Conservation (phyloP, 1,140 invertebrate genomes). For the Pararge aegeria region DNA sequence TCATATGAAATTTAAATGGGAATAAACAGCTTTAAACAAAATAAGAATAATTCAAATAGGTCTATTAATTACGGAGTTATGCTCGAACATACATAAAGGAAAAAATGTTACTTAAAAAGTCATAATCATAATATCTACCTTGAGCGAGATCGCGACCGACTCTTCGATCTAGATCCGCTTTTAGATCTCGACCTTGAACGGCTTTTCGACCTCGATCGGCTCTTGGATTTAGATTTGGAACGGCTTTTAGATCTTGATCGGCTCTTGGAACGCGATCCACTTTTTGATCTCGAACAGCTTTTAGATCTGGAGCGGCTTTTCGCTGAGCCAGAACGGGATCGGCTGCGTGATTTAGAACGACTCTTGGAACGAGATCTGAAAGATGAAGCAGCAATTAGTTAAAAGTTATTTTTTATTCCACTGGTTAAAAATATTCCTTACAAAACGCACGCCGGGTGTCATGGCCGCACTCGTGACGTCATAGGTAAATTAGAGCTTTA, state of each 20-base stretch:
- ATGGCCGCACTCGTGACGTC: no score
- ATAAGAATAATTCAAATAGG: no score
- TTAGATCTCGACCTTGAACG: conserved; percentile 52
- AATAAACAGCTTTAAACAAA: no score
- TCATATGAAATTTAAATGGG: no score
- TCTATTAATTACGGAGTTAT: no score
- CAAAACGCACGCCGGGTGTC: no score
- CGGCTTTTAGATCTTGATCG: conserved; percentile 52
- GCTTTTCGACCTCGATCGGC: conserved; percentile 44
- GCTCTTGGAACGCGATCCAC: conserved; percentile 50
- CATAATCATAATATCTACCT: no score
- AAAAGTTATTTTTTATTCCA: no score
- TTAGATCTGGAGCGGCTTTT: conserved; percentile 61
- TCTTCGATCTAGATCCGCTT: conserved; percentile 56
- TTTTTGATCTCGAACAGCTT: conserved; percentile 52
- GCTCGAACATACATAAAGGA: no score
- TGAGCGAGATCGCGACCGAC: conserved; percentile 38
- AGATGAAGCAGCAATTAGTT: neutral
- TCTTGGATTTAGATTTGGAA: conserved; percentile 53
- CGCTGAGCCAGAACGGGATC: conserved; percentile 60
- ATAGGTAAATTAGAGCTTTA: no score
- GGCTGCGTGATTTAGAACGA: conserved; percentile 57
- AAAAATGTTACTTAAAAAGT: no score
- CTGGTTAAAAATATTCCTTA: no score
- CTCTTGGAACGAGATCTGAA: conserved; percentile 58